A percentile compares a stretch with the other conserved stretches of the same genome.
These are phyloP conservation scores for Acheta domesticus DNA, from an alignment of 2,888 invertebrate species.

Conservation along the genomic window DNA sequence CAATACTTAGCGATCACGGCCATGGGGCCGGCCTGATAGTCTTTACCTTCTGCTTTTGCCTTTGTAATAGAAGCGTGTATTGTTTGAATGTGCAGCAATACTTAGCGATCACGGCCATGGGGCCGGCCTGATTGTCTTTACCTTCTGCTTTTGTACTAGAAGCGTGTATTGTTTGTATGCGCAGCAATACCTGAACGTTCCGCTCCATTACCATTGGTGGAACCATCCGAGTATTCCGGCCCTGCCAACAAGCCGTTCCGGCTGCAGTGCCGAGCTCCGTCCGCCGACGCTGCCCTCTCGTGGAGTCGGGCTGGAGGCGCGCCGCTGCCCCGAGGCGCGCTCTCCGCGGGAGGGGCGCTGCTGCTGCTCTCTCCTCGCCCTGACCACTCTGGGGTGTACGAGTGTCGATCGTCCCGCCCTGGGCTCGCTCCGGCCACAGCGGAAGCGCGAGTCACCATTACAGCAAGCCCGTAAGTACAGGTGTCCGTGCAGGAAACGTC, in stretches of 20 bases:
- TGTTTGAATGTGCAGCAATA: too few species aligned
- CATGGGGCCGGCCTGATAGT: too few species aligned
- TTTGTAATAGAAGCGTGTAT: too few species aligned
- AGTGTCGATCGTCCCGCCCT: slow-evolving; percentile 64
- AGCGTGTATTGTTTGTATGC: too few species aligned
- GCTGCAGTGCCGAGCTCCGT: slow-evolving; percentile 51
- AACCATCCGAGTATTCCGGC: slow-evolving; percentile 59
- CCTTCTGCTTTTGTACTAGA: not conserved
- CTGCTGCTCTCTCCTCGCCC: slow-evolving; percentile 64
- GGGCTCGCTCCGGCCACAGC: not conserved
- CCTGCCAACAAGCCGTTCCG: slow-evolving; percentile 59
- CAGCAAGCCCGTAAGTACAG: slow-evolving; percentile 38
- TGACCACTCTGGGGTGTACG: slow-evolving; percentile 78
- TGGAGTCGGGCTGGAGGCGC: slow-evolving; percentile 43
- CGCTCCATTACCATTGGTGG: slow-evolving; percentile 45
- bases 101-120: too few species aligned
- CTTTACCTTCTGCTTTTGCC: too few species aligned
- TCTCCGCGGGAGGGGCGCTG: slow-evolving; percentile 64
- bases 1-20: too few species aligned
- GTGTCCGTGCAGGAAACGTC: too few species aligned
- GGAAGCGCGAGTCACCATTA: slow-evolving; percentile 50
- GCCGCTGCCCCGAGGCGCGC: slow-evolving; percentile 56
- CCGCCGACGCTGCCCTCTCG: slow-evolving; percentile 23
- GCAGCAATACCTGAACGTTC: slow-evolving; percentile 22
- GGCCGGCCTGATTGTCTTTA: too few species aligned